Evolutionary conservation across 2,113 vertebrate species (phyloP).

Genomic region (Montifringilla adamsi): DNA sequence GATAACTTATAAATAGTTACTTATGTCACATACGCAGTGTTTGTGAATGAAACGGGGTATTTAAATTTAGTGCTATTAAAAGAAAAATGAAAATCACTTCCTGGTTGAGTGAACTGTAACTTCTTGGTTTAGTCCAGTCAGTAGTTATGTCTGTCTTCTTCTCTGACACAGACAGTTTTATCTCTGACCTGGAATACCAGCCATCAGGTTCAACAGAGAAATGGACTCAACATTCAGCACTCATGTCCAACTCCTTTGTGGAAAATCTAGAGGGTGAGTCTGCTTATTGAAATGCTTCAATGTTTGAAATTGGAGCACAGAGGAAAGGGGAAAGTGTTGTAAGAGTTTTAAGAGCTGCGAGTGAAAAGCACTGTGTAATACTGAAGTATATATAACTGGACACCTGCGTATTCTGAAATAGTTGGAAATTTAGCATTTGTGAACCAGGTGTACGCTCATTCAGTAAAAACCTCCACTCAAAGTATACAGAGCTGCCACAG

Average conservation of each 20-base stretch:
- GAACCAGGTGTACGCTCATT: not conserved
- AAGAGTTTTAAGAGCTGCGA: not conserved
- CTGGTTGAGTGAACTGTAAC: slow-evolving; percentile 69
- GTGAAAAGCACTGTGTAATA: not conserved
- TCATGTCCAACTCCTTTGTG: slow-evolving; percentile 79
- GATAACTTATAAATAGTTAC: slow-evolving; percentile 19
- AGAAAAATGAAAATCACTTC: slow-evolving; percentile 56
- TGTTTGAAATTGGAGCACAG: slow-evolving; percentile 63
- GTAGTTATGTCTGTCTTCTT: slow-evolving; percentile 82
- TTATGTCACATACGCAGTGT: not conserved
- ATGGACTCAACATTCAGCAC: slow-evolving; percentile 78
- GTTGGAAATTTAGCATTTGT: not conserved
- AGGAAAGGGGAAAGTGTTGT: slow-evolving; percentile 33
- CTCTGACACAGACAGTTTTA: slow-evolving; percentile 83
- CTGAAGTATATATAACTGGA: not conserved
- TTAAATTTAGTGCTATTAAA: slow-evolving; percentile 39
- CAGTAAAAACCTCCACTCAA: not conserved
- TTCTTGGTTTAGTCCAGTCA: slow-evolving; percentile 77
- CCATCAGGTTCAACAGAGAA: slow-evolving; percentile 81
- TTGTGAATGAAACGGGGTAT: slow-evolving; percentile 11
- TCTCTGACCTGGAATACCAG: slow-evolving; percentile 80
- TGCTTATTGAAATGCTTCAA: slow-evolving; percentile 71
- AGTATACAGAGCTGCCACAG: not conserved
- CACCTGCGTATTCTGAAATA: slow-evolving; percentile 31
- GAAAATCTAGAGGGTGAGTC: slow-evolving; percentile 83